Conservation (phyloP, 2,888 invertebrate genomes). For the Lagria hirta region DNA sequence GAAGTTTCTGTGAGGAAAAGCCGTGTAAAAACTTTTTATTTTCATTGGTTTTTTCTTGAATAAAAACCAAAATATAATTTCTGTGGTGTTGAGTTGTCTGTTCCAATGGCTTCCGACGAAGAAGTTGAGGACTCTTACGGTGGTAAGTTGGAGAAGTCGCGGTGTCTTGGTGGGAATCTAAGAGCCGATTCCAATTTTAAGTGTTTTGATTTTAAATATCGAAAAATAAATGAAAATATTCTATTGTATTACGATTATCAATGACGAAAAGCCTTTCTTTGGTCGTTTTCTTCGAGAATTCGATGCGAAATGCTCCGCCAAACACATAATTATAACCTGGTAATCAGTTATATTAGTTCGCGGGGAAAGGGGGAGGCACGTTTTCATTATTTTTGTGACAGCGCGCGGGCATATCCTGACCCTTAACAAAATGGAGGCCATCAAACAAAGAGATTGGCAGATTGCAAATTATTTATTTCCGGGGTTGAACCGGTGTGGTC, state of each 20-base stretch:
- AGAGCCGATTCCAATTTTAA: conserved; percentile 47
- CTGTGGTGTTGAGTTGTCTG: conserved; percentile 18
- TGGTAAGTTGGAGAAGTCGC: conserved; percentile 67
- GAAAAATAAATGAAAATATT: conserved; percentile 14
- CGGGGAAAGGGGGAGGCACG: conserved; percentile 49
- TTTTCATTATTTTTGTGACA: conserved; percentile 60
- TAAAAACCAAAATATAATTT: conserved; percentile 13
- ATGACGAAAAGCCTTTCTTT: not conserved
- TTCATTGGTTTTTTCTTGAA: conserved; percentile 18
- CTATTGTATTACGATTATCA: no score
- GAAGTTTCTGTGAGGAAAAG: conserved; percentile 22
- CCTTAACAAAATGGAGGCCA: conserved; percentile 78
- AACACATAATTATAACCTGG: conserved; percentile 45
- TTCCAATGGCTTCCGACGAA: conserved; percentile 86
- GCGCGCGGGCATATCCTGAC: conserved; percentile 68
- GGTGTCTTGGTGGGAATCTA: conserved; percentile 43
- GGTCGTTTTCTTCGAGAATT: not conserved
- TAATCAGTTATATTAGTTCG: conserved; percentile 48
- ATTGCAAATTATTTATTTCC: conserved; percentile 53
- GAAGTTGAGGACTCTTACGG: conserved; percentile 84
- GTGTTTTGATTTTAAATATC: conserved; percentile 33
- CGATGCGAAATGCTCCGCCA: conserved; percentile 18
- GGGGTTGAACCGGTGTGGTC: conserved; percentile 24
- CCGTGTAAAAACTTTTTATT: conserved; percentile 23
- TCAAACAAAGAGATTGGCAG: conserved; percentile 75